These are phyloP conservation scores for Xestia rhomboidea DNA, from an alignment of 2,888 invertebrate species.

Conservation along the genomic window DNA sequence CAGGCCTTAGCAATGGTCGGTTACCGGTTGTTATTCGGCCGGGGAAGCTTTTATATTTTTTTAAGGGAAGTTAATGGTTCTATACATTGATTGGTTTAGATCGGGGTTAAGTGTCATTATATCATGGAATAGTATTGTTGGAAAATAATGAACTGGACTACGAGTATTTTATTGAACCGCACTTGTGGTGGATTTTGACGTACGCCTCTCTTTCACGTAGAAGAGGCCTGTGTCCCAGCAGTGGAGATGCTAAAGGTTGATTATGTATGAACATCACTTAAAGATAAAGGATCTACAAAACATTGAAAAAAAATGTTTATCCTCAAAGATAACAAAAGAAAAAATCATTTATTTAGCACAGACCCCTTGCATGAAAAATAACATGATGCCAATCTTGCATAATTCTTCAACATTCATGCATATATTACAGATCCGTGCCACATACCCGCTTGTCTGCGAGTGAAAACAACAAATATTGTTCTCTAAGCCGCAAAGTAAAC, in stretches of 20 bases:
- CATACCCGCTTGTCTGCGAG: not conserved
- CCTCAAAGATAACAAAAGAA: not conserved
- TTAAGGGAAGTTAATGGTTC: not conserved
- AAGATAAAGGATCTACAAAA: not conserved
- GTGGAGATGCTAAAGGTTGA: not conserved
- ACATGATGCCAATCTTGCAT: slow-evolving; percentile 7
- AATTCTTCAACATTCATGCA: slow-evolving; percentile 30
- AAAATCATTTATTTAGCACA: not conserved
- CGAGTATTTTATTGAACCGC: not conserved
- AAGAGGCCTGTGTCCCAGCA: not conserved
- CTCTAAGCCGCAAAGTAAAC: not conserved
- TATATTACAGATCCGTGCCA: not conserved
- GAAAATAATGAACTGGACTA: not conserved
- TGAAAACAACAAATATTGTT: not conserved
- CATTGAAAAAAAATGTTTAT: not conserved
- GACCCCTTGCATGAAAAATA: not conserved
- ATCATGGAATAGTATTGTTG: not conserved
- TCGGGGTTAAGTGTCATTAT: not conserved
- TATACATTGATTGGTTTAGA: not conserved
- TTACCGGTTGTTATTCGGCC: slow-evolving; percentile 5
- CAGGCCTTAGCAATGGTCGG: slow-evolving; percentile 21
- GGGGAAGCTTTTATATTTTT: slow-evolving; percentile 18
- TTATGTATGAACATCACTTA: not conserved
- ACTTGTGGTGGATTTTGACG: not conserved
- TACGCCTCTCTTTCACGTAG: not conserved